phyloP scores from a whole-genome alignment of 92 coral and sea anemone species.

The Porites lobata region DNA sequence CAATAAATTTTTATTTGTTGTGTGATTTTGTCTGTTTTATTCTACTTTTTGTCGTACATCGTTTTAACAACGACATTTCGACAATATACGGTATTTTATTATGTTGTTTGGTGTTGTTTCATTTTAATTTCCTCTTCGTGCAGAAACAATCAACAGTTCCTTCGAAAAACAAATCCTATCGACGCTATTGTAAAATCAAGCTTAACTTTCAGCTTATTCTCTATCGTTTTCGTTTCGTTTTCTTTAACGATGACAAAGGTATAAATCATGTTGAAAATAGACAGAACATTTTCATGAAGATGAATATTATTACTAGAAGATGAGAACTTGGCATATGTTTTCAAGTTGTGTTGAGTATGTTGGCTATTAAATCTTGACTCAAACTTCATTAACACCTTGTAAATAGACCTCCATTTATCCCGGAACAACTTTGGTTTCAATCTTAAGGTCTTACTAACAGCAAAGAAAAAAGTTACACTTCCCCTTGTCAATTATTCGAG shows the following conservation, averaged over 20 bases:
- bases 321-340: slow-evolving; percentile 50
- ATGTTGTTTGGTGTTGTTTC: neutral
- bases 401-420: slow-evolving; percentile 1
- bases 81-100: neutral
- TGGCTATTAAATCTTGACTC: slow-evolving; percentile 19
- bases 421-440: slow-evolving; percentile 9
- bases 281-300: neutral
- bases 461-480: neutral
- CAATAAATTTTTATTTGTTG: neutral
- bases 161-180: neutral
- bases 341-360: slow-evolving; percentile 27
- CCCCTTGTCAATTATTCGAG: neutral
- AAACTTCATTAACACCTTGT: slow-evolving; percentile 27
- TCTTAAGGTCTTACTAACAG: neutral
- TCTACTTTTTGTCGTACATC: neutral
- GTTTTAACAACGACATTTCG: neutral
- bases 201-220: neutral
- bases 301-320: neutral
- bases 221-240: neutral
- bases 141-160: neutral
- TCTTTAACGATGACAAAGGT: neutral
- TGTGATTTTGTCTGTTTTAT: neutral
- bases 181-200: neutral
- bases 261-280: neutral
- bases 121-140: neutral